Evolutionary conservation across 37 sponge, comb jelly and placozoan species (phyloP), one percentile per base, ranked within the genome.

Genomic region (Hormiphora californensis): DNA sequence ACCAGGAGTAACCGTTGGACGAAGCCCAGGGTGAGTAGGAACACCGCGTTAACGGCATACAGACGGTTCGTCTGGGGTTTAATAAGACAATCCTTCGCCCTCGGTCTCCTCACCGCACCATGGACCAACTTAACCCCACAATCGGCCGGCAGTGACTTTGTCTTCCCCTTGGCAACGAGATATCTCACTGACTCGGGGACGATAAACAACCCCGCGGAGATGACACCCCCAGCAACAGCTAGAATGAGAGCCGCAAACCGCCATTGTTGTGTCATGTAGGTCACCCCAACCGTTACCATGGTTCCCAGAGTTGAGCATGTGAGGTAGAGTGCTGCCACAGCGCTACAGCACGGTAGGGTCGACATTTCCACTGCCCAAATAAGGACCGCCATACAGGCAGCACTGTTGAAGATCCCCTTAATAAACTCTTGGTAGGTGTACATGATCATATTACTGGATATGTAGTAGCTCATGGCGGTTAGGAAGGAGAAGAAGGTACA

Each of bases 361-460:
- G 68, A 8, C 38, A 25, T 4, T 65, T 65, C 68, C 36, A 65
- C 68, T 17, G 11, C 5, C 68, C 68, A 65, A 1, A 39, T 25
- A 5, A 65, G 39, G 27, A 65, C 5, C 4, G 68, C 36, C 38
- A 65, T 28, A 15, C 39, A 36, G 7, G 68, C 68, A 36, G 35
- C 68, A 25, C 39, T 36, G 12, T 15, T 65, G 68, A 65, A 65
- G 21, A 25, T 39, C 35, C 68, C 68, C 38, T 65, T 65, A 15
- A 65, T 25, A 35, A 65, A 65, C 68, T 65, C 68, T 39, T 25
- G 38, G 25, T 65, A 65, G 3, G 68, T 65, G 36, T 36, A 65
- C 68, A 65, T 65, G 38, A 65, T 32, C 68, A 65, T 65, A 19
- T 25, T 32, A 19, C 21, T 21, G 68, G 3, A 36, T 17, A 25